Base-by-base conservation (phyloP, 2,113 vertebrate genomes). In the Amazona guildingii region DNA sequence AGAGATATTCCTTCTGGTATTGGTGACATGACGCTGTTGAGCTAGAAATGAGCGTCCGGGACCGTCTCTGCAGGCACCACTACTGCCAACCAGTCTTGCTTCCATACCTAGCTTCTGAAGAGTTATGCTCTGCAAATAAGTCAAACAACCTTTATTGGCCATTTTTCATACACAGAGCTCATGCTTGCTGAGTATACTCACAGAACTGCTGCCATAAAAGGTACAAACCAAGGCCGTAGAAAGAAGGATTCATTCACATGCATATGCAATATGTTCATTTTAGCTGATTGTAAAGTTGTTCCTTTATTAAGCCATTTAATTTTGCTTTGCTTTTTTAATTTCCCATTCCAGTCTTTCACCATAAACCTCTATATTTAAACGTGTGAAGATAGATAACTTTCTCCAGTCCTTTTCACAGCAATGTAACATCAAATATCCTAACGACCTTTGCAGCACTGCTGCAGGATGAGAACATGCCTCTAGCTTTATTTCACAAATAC, bases 21-120 rank as follows among this genome's bases (percentile, higher is more conserved):
- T 99, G 94, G 99, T 99, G 92, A 99, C 98, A 13, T 99, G 99
- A 6, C 99, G 98, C 61, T 99, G 99, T 87, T 99, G 99, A 11
- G 99, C 98, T 70, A 99, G 88, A 96, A 99, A 99, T 4, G 99
- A 99, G 64, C 98, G 98, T 5, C 98, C 97, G 0, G 98, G 97
- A 10, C 98, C 81, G 4, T 98, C 97, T 73, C 94, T 94, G 69
- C 92, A 96, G 62, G 92, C 46, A 35, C 96, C 87, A 1, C 97
- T 95, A 35, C 98, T 97, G 37, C 98, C 98, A 14, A 98, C 92
- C 6, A 99, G 98, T 18, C 99, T 98, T 3, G 99, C 98, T 41
- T 99, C 99, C 70, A 99, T 99, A 8, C 99, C 99, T 78, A 99
- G 83, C 96, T 99, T 99, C 97, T 99, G 99, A 95, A 98, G 99